phyloP scores from a whole-genome alignment of 2,888 invertebrate species.

The Helleia helle region DNA sequence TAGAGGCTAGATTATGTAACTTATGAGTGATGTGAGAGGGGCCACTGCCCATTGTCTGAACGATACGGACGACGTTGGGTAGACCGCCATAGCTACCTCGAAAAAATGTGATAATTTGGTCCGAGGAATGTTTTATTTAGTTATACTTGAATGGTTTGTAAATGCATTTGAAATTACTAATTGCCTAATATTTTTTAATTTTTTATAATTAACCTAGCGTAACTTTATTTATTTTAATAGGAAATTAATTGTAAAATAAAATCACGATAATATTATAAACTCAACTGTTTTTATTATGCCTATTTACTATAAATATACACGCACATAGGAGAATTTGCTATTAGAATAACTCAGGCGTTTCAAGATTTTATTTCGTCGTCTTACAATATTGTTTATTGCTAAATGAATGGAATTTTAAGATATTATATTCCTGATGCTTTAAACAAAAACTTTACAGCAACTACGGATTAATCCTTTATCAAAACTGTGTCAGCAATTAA shows the following conservation, averaged over 20 bases:
- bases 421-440: too few relatives aligned
- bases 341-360: neutral
- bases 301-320: neutral
- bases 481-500: too few relatives aligned
- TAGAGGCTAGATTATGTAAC: too few relatives aligned
- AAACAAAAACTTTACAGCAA: too few relatives aligned
- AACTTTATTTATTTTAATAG: conserved; percentile 37
- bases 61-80: too few relatives aligned
- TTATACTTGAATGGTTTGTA: neutral
- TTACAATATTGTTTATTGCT: too few relatives aligned
- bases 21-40: too few relatives aligned
- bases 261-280: neutral
- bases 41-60: too few relatives aligned
- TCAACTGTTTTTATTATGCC: neutral
- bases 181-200: conserved; percentile 35
- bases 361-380: too few relatives aligned
- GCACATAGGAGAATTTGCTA: neutral
- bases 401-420: too few relatives aligned
- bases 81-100: conserved; percentile 22
- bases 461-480: too few relatives aligned
- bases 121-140: conserved; percentile 6
- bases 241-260: conserved; percentile 23
- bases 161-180: conserved; percentile 26
- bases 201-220: conserved; percentile 37
- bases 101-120: conserved; percentile 27